phyloP scores from a whole-genome alignment of 2,888 invertebrate genomes.

The Cynaeus angustus region DNA sequence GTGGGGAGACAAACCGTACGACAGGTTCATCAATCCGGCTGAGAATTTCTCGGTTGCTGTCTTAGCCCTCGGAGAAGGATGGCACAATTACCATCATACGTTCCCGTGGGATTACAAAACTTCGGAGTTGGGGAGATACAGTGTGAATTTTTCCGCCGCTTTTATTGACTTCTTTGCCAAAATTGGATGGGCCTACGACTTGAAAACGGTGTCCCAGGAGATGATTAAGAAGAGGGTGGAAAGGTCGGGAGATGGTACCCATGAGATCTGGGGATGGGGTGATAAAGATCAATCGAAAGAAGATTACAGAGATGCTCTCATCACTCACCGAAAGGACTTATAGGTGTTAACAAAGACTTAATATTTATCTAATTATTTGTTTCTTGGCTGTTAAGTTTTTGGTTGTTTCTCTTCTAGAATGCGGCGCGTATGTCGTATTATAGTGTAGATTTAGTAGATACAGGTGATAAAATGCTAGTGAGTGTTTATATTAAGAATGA shows the following conservation, averaged over 20 bases:
- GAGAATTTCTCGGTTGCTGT: slow-evolving; percentile 78
- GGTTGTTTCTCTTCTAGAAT: too few species aligned
- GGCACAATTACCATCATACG: slow-evolving; percentile 91
- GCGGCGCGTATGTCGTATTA: too few species aligned
- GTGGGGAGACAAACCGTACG: slow-evolving; percentile 84
- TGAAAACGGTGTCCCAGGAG: slow-evolving; percentile 84
- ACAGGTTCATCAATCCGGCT: slow-evolving; percentile 82
- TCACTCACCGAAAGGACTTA: slow-evolving; percentile 57
- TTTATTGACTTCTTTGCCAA: slow-evolving; percentile 88
- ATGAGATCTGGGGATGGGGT: slow-evolving; percentile 86
- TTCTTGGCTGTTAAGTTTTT: too few species aligned
- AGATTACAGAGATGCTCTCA: slow-evolving; percentile 64
- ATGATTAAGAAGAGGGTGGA: slow-evolving; percentile 80
- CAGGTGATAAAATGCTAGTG: too few species aligned
- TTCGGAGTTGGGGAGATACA: slow-evolving; percentile 83
- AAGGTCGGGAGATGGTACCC: slow-evolving; percentile 63
- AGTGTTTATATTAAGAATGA: too few species aligned
- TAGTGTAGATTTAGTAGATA: too few species aligned
- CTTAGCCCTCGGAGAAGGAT: slow-evolving; percentile 79
- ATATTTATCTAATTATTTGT: neutral
- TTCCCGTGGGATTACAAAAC: slow-evolving; percentile 93
- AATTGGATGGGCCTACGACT: slow-evolving; percentile 91
- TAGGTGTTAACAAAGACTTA: neutral
- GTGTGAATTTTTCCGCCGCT: slow-evolving; percentile 82
- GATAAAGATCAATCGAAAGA: slow-evolving; percentile 77